These are phyloP conservation scores for Phylloscopus collybita DNA, from an alignment of 2,797 vertebrate genomes.

Conservation along the genomic window DNA sequence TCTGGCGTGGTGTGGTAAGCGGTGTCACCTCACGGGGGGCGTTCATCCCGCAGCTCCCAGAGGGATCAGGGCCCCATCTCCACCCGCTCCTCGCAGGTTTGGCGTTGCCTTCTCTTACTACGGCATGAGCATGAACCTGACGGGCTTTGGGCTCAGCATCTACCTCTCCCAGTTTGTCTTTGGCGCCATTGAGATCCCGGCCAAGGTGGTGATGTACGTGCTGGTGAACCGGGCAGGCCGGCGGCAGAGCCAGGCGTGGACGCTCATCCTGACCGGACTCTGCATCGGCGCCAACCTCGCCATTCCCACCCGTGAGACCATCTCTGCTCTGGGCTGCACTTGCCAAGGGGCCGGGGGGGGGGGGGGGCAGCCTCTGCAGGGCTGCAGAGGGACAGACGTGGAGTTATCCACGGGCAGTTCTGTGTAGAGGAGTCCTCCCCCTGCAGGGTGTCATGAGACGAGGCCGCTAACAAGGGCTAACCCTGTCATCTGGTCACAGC, in stretches of 20 bases:
- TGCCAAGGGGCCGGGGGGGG: neutral
- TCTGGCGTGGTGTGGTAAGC: constrained; percentile 84
- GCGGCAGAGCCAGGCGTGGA: constrained; percentile 72
- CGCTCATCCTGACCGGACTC: constrained; percentile 58
- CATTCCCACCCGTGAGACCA: constrained; percentile 25
- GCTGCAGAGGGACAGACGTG: neutral
- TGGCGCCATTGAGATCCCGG: constrained; percentile 83
- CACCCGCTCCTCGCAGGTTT: constrained; percentile 77
- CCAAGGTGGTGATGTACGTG: constrained; percentile 81
- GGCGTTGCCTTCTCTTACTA: constrained; percentile 86
- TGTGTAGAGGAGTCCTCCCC: neutral
- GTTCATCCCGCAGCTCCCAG: neutral
- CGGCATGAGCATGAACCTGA: constrained; percentile 86
- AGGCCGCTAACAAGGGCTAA: neutral
- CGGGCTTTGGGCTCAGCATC: constrained; percentile 83
- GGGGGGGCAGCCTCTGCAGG: neutral
- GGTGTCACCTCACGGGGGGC: accelerated
- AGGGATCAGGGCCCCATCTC: neutral
- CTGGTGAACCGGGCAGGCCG: constrained; percentile 83
- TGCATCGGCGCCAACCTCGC: constrained; percentile 49
- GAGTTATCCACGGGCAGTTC: neutral
- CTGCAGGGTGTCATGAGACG: neutral
- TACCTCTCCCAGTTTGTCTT: constrained; percentile 89
- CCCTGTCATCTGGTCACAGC: neutral
- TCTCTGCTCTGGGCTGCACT: neutral